Base-by-base conservation (phyloP, 37 sponge, comb jelly and placozoan genomes). In the Agelas oroides region DNA sequence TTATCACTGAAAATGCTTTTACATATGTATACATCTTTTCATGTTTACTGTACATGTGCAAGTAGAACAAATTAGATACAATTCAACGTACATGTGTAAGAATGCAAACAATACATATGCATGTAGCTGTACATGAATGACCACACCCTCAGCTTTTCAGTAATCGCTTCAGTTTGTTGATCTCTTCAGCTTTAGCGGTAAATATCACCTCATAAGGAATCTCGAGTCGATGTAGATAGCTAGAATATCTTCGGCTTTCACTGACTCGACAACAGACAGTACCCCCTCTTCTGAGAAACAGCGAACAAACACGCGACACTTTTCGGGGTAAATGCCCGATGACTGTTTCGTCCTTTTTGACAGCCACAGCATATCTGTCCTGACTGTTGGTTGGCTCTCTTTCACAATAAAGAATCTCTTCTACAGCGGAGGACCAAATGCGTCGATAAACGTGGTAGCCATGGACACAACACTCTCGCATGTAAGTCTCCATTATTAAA, bases 301-400 rank as follows among this genome's bases (percentile, higher is more conserved):
- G 83, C 52, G 73, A 58, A 32, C 63, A 82, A 72, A 71, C 73
- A 23, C 17, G 23, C 32, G 75, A 74, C 36, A 74, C 24, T n/a
- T 70, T 71, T 32, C 36, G 23, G 17, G 82, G 82, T 12, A 81
- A 53, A 36, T 81, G 82, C 55, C 72, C 73, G 30, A 82, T 82
- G 23, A 54, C 52, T 21, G 2, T 37, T 21, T 15, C 73, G 19
- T 74, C 54, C 75, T 84, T 73, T 72, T 74, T 63, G 25, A 74
- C 75, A 31, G 75, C 75, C 30, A 84, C 65, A 55, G 84, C 84
- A 27, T 84, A 73, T 21, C 84, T 33, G 56, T 84, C 84, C 5
- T 35, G 38, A 53, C 63, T 24, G 59, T 81, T 81, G 53, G 33
- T 59, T 33, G 59, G 70, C 30, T 70, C 71, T 70, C 82, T 69